Percentiles rank a stretch among this genome's conserved stretches.
These are phyloP conservation scores for Probaryconus sp. DNA, from an alignment of 1,140 invertebrate genomes.

Conservation along the genomic window DNA sequence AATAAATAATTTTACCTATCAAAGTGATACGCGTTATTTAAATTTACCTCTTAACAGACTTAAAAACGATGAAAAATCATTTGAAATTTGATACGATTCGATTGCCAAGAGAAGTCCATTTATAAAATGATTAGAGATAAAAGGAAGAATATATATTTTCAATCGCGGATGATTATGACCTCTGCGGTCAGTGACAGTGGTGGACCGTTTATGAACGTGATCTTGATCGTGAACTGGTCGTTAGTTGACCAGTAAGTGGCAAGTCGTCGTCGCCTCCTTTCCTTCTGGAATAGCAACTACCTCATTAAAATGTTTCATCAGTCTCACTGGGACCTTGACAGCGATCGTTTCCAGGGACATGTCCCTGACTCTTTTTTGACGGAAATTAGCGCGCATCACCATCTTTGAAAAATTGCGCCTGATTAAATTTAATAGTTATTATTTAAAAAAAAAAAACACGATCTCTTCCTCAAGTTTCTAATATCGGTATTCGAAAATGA, in stretches of 20 bases:
- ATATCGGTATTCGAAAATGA: constrained; percentile 56
- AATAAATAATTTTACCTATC: no score
- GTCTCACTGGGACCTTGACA: constrained; percentile 67
- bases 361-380: constrained; percentile 61
- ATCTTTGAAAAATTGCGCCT: constrained; percentile 35
- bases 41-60: no score
- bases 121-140: no score
- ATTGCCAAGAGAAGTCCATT: no score
- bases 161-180: constrained; percentile 44
- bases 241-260: constrained; percentile 66
- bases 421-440: constrained; percentile 1
- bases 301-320: constrained; percentile 67
- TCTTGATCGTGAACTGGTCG: constrained; percentile 73
- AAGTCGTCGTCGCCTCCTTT: constrained; percentile 66
- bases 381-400: constrained; percentile 55
- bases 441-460: neutral
- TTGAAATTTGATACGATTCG: no score
- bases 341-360: constrained; percentile 66
- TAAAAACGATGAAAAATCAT: no score
- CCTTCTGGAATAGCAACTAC: constrained; percentile 70
- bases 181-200: constrained; percentile 74
- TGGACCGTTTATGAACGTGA: constrained; percentile 72
- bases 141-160: neutral
- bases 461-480: neutral
- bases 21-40: no score